Conservation (phyloP, 2,797 vertebrate genomes). For the Hydrolagus colliei region DNA sequence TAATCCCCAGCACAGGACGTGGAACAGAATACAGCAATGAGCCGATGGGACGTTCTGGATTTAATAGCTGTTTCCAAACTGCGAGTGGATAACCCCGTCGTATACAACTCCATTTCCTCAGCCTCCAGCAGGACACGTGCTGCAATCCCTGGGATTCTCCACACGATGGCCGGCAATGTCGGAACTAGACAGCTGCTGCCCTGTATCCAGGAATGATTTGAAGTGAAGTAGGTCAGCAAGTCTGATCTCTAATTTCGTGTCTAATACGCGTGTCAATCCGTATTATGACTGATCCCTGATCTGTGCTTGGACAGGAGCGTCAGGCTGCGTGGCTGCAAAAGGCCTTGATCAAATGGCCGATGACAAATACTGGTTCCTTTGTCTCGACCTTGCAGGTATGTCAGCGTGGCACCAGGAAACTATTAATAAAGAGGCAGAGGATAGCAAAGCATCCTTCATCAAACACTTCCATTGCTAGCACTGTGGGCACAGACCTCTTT, state of each 20-base stretch:
- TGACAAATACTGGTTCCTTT: slow-evolving; percentile 52
- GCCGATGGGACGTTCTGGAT: not conserved
- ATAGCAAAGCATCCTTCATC: slow-evolving; percentile 49
- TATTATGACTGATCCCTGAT: slow-evolving; percentile 37
- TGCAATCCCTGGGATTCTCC: slow-evolving; percentile 53
- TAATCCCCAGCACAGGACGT: slow-evolving; percentile 53
- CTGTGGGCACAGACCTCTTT: slow-evolving; percentile 46
- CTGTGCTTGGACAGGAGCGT: slow-evolving; percentile 42
- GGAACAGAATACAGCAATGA: not conserved
- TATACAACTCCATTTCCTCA: slow-evolving; percentile 44
- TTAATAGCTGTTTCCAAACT: slow-evolving; percentile 38
- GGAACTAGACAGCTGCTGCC: slow-evolving; percentile 59
- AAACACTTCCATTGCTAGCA: slow-evolving; percentile 35
- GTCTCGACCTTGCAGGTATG: slow-evolving; percentile 56
- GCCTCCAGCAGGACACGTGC: slow-evolving; percentile 48
- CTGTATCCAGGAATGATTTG: slow-evolving; percentile 70
- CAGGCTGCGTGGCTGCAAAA: slow-evolving; percentile 44
- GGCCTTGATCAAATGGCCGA: slow-evolving; percentile 54
- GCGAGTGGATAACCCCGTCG: slow-evolving; percentile 40
- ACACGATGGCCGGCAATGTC: slow-evolving; percentile 61
- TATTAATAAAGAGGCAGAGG: slow-evolving; percentile 44
- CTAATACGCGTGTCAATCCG: slow-evolving; percentile 41
- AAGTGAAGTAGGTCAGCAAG: slow-evolving; percentile 77
- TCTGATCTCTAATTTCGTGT: slow-evolving; percentile 65
- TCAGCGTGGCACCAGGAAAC: slow-evolving; percentile 43